These are phyloP conservation scores for Iphiclides podalirius DNA, from an alignment of 2,888 invertebrate species.

Conservation along the genomic window DNA sequence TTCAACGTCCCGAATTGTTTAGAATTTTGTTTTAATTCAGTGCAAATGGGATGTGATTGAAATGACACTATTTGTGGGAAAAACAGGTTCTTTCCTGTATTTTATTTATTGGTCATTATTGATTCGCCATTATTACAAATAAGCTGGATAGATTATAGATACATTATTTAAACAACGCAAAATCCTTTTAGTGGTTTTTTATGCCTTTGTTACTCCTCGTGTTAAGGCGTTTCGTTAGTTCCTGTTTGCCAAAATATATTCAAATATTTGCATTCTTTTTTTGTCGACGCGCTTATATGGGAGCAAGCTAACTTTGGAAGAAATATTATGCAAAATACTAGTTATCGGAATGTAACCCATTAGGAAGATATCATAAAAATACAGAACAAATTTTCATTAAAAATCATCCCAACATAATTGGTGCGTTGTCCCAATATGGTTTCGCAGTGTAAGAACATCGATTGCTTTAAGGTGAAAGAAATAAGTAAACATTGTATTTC, in stretches of 20 bases:
- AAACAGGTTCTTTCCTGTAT: neutral
- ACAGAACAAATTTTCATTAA: neutral
- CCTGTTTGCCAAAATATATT: conserved; percentile 72
- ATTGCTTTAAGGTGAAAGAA: too few species aligned
- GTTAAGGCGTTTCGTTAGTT: conserved; percentile 58
- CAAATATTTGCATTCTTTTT: conserved; percentile 71
- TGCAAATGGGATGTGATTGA: neutral
- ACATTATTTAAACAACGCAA: conserved; percentile 31
- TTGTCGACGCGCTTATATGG: conserved; percentile 59
- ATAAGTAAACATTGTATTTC: too few species aligned
- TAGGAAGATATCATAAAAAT: neutral
- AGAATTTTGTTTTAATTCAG: conserved; percentile 18
- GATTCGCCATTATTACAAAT: neutral
- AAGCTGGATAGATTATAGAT: conserved; percentile 3
- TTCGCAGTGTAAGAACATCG: too few species aligned
- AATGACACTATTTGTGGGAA: neutral
- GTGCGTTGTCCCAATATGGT: too few species aligned
- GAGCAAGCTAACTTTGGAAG: conserved; percentile 27
- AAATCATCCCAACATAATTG: neutral
- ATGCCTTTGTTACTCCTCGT: conserved; percentile 43
- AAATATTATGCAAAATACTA: conserved; percentile 20
- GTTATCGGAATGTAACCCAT: conserved; percentile 1
- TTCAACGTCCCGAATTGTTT: conserved; percentile 6
- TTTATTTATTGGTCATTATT: neutral
- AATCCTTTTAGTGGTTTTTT: conserved; percentile 29